Percentiles rank a stretch among this genome's conserved stretches.
Evolutionary conservation across 1,140 invertebrate genomes (phyloP).

Genomic region (Glomeris maerens): DNA sequence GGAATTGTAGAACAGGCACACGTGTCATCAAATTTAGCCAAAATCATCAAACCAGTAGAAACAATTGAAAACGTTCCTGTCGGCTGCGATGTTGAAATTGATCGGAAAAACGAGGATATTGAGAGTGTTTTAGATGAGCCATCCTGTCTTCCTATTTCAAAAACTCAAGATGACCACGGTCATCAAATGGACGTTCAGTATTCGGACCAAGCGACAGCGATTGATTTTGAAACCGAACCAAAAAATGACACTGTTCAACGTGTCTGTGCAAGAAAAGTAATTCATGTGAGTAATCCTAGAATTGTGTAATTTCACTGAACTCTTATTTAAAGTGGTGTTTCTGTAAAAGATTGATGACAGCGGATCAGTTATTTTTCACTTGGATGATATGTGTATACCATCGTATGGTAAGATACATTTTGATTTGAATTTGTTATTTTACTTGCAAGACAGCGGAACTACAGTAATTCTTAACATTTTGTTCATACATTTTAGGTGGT

Average conservation of each 20-base stretch:
- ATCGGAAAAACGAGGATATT: background rate
- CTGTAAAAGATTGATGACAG: background rate
- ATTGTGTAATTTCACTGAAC: background rate
- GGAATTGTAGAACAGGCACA: background rate
- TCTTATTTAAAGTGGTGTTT: background rate
- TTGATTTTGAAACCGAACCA: background rate
- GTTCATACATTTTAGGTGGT: slow-evolving; percentile 21
- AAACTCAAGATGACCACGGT: too few species aligned
- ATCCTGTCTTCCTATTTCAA: background rate
- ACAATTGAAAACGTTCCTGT: background rate
- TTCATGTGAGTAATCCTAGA: background rate
- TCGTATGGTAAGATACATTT: background rate
- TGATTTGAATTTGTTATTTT: background rate
- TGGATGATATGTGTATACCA: background rate
- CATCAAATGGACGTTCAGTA: background rate
- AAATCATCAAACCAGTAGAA: background rate
- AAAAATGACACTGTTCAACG: background rate
- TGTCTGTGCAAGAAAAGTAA: background rate
- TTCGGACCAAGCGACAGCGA: background rate
- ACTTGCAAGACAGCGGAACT: background rate
- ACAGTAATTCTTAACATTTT: slow-evolving; percentile 4
- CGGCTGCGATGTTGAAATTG: background rate
- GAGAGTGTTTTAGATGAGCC: background rate
- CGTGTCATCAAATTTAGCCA: background rate
- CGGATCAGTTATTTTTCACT: background rate